Conservation (phyloP, 2,888 invertebrate species). For the Troides helena region DNA sequence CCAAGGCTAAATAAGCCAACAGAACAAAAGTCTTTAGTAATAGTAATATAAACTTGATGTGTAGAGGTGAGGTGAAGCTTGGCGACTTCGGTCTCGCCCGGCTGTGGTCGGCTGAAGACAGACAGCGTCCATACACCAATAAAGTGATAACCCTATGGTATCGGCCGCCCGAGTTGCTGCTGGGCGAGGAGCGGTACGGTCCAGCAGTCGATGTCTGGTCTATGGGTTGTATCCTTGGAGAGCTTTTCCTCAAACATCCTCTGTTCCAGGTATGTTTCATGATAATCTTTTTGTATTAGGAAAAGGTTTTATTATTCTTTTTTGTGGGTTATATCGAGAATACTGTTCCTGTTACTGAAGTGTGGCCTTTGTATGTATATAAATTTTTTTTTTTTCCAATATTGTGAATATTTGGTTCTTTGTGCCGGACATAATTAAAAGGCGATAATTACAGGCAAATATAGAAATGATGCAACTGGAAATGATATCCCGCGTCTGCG, state of each 20-base stretch:
- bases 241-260: constrained; percentile 97
- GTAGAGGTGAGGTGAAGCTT: constrained; percentile 95
- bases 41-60: neutral
- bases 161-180: constrained; percentile 96
- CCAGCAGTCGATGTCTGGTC: constrained; percentile 99
- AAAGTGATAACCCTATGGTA: constrained; percentile 99
- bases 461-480: constrained; percentile 96
- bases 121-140: constrained; percentile 97
- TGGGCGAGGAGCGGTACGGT: constrained; percentile 98
- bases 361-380: too few species aligned
- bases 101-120: constrained; percentile 96
- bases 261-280: constrained; percentile 88
- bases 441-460: constrained; percentile 84
- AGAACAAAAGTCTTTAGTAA: too few species aligned
- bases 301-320: neutral
- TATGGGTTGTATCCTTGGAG: constrained; percentile 99
- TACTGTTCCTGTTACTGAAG: too few species aligned
- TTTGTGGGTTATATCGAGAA: neutral
- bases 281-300: neutral
- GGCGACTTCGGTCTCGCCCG: constrained; percentile 99
- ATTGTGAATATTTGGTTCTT: neutral
- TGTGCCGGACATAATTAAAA: neutral
- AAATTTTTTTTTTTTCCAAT: too few species aligned
- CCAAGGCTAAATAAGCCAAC: too few species aligned
- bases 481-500: constrained; percentile 95